Evolutionary conservation across 64 coral and sea anemone species (phyloP), one percentile per base, ranked within the genome.

Genomic region (Montipora capricornis): DNA sequence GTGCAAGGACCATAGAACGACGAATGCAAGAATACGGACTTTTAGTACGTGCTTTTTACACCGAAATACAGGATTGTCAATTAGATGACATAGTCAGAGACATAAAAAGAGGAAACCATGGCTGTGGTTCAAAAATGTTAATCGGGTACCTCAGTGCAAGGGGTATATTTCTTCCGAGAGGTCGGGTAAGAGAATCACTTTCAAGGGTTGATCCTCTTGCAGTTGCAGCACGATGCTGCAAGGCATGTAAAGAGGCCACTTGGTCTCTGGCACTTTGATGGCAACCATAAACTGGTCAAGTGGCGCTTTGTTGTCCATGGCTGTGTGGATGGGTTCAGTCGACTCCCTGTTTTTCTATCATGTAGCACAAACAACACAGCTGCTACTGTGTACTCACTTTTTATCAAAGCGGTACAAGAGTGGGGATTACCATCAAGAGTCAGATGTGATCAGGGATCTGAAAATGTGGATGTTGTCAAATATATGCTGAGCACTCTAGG

Each of bases 401-500:
- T 87, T 71, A 15, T 67, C 22, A 22, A 22, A 22, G 22, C 22
- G 22, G 22, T 22, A 22, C 22, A 22, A 22, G 22, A 22, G 22
- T 22, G 22, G 22, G 22, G 22, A 22, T 22, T 22, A 22, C 22
- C 22, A 22, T 22, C 10, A 10, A 87, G 73, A 24, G 87, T 89
- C 20, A 19, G 24, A 24, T 44, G 74, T 46, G 37, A 76, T 76
- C 20, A 44, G 20, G 74, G 60, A 64, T 9, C 8, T 64, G 60
- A 64, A 11, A 64, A 64, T 64, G 60, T 64, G 8, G 60, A 64
- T 64, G 83, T 87, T 13, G 44, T 87, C 4, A 22, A 46, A 24
- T 87, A 87, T 24, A 87, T 87, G 83, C 74, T 93, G n/a, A 44
- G 84, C 19, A 79, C 12, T 48, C 66, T 82, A 87, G 91, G 91